Evolutionary conservation across 2,888 invertebrate species (phyloP).

Genomic region (Arrhopalites spinosus): DNA sequence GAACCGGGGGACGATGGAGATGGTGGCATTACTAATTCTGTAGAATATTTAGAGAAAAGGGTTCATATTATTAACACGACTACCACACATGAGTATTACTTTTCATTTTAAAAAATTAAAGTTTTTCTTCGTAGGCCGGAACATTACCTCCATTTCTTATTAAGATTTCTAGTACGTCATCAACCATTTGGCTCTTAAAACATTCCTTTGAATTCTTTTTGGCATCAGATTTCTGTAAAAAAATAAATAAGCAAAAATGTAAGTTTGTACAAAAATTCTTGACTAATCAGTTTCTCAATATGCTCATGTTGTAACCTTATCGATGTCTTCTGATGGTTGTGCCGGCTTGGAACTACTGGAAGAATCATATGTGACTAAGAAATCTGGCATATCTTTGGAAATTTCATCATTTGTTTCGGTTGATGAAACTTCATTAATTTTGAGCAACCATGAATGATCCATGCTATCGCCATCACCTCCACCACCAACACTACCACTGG

Average conservation of each 20-base stretch:
- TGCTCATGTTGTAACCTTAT: slow-evolving; percentile 60
- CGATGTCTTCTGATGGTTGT: background rate
- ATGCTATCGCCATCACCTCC: slow-evolving; percentile 31
- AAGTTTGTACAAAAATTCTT: background rate
- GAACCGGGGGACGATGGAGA: no score
- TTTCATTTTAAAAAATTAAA: no score
- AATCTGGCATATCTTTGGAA: slow-evolving; percentile 35
- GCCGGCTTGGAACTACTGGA: background rate
- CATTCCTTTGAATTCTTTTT: slow-evolving; percentile 48
- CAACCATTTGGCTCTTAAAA: slow-evolving; percentile 78
- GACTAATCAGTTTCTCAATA: slow-evolving; percentile 48
- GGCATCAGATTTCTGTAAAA: slow-evolving; percentile 10
- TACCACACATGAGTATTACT: no score
- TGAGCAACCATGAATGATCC: slow-evolving; percentile 49
- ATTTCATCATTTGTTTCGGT: slow-evolving; percentile 18
- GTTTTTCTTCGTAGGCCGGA: no score
- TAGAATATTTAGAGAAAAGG: no score
- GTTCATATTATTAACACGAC: no score
- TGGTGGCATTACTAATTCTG: no score
- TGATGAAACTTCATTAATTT: slow-evolving; percentile 43
- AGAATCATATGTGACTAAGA: slow-evolving; percentile 36
- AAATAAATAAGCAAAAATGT: background rate
- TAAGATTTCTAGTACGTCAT: slow-evolving; percentile 90
- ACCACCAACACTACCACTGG: background rate
- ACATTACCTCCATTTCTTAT: slow-evolving; percentile 82